Conservation (phyloP, 1,140 invertebrate species). For the Trachymyrmex septentrionalis region DNA sequence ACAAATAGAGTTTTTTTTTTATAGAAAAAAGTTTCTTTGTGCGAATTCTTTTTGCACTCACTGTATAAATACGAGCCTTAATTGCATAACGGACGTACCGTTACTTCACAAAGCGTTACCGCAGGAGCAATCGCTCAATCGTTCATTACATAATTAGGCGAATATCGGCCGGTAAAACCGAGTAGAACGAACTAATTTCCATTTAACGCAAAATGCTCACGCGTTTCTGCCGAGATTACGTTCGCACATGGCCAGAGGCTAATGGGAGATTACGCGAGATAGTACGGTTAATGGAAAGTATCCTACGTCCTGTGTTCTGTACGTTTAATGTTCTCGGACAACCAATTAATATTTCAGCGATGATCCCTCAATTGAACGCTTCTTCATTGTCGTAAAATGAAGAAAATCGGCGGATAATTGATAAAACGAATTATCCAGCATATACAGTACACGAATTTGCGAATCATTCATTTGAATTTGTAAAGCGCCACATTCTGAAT, state of each 20-base stretch:
- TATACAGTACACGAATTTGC: background rate
- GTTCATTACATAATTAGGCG: conserved; percentile 57
- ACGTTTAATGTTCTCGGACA: conserved; percentile 59
- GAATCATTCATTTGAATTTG: conserved; percentile 48
- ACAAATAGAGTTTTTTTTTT: too few species aligned
- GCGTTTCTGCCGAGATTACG: conserved; percentile 60
- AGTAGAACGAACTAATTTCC: conserved; percentile 45
- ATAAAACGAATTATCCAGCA: background rate
- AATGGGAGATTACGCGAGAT: conserved; percentile 80
- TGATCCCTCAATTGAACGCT: background rate
- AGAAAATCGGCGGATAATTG: background rate
- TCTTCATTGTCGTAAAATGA: conserved; percentile 24
- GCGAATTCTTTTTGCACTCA: too few species aligned
- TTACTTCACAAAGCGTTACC: conserved; percentile 20
- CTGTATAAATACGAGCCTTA: background rate
- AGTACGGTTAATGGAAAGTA: conserved; percentile 75
- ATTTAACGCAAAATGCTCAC: conserved; percentile 45
- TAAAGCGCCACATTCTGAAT: conserved; percentile 1
- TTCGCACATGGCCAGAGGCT: conserved; percentile 57
- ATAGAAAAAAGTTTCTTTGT: too few species aligned
- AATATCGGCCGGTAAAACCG: conserved; percentile 29
- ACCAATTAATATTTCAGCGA: conserved; percentile 63
- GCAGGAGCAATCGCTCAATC: conserved; percentile 20
- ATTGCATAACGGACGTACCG: background rate
- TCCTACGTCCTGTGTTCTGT: conserved; percentile 70